Conservation (phyloP, 2,888 invertebrate species). For the Drosophila eohydei region DNA sequence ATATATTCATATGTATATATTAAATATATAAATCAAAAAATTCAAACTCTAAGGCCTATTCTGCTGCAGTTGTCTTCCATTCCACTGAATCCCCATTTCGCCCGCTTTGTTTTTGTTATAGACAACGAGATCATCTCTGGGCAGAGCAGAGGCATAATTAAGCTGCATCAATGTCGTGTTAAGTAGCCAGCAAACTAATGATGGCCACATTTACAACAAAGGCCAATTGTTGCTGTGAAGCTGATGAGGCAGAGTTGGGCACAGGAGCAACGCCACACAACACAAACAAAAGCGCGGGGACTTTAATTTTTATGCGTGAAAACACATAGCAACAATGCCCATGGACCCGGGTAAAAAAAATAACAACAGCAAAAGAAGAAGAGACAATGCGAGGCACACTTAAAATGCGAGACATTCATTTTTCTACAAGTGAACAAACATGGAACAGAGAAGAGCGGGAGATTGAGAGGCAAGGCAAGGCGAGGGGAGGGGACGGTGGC, state of each 20-base stretch:
- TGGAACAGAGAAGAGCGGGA: neutral
- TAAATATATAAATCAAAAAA: too few species aligned
- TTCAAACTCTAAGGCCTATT: too few species aligned
- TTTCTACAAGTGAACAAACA: constrained; percentile 62
- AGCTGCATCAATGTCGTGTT: constrained; percentile 83
- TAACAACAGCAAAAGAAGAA: constrained; percentile 25
- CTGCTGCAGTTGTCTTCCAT: neutral
- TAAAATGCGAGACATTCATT: constrained; percentile 81
- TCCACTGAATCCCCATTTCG: neutral
- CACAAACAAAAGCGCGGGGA: constrained; percentile 58
- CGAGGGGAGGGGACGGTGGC: neutral
- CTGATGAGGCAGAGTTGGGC: constrained; percentile 21
- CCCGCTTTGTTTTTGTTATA: constrained; percentile 1
- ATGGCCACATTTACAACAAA: constrained; percentile 79
- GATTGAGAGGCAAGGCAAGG: neutral
- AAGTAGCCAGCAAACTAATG: constrained; percentile 84
- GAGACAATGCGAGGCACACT: constrained; percentile 61
- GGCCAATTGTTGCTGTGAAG: constrained; percentile 74
- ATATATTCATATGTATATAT: too few species aligned
- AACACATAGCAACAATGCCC: constrained; percentile 64
- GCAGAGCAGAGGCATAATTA: constrained; percentile 75
- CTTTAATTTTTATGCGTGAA: constrained; percentile 82
- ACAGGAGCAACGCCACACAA: constrained; percentile 21
- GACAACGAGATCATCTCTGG: constrained; percentile 35
- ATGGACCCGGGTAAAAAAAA: constrained; percentile 13